phyloP scores from a whole-genome alignment of 2,888 invertebrate species.

The Abrostola triplasia region DNA sequence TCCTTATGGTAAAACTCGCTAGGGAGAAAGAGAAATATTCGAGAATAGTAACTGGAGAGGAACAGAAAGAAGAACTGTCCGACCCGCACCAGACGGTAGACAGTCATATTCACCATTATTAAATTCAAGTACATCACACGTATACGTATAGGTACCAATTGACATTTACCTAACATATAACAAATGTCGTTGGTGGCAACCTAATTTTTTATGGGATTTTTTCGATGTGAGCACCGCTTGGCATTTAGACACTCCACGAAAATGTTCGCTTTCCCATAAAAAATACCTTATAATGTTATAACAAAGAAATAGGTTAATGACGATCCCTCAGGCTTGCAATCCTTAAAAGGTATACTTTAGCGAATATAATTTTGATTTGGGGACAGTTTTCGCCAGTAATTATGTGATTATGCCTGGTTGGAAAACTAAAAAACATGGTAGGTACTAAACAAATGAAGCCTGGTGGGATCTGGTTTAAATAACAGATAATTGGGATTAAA shows the following conservation, averaged over 20 bases:
- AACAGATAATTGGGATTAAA: no score
- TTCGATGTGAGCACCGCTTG: constrained; percentile 40
- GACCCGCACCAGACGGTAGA: no score
- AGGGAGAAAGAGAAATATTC: no score
- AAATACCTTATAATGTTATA: constrained; percentile 32
- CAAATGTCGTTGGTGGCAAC: constrained; percentile 50
- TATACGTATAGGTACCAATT: constrained; percentile 15
- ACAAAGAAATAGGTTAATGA: constrained; percentile 48
- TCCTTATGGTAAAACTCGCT: no score
- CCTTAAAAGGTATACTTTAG: constrained; percentile 8
- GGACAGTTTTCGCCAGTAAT: not conserved
- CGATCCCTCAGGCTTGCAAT: constrained; percentile 29
- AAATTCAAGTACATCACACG: constrained; percentile 1
- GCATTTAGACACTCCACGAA: constrained; percentile 45
- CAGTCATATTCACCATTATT: no score
- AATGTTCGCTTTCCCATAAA: constrained; percentile 52
- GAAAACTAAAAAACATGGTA: no score
- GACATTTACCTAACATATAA: constrained; percentile 56
- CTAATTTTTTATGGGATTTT: constrained; percentile 48
- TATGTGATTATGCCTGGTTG: no score
- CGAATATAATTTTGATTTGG: not conserved
- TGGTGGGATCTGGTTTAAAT: no score
- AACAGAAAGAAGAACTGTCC: no score
- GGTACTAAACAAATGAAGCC: no score
- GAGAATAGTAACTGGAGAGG: no score